A percentile compares a stretch with the other conserved stretches of the same genome.
phyloP scores from a whole-genome alignment of 2,113 vertebrate genomes.

The Tringa solitaria region DNA sequence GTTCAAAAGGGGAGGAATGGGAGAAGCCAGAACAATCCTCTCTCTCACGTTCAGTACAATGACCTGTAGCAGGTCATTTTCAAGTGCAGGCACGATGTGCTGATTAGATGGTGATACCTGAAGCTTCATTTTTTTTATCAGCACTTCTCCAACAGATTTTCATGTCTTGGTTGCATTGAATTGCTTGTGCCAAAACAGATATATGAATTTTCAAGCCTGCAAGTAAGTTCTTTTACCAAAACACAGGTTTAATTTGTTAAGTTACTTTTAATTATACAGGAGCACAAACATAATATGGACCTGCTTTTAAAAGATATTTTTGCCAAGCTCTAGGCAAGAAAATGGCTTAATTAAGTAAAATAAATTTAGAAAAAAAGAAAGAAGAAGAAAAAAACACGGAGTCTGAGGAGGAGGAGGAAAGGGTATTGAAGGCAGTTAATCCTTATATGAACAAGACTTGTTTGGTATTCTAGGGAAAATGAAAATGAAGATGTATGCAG shows the following conservation, averaged over 20 bases:
- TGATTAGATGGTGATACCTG: background rate
- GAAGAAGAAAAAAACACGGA: too few relatives aligned
- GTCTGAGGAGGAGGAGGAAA: background rate
- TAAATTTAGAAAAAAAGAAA: background rate
- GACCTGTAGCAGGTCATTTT: background rate
- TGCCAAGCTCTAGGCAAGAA: background rate
- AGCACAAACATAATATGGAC: background rate
- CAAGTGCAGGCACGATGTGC: background rate
- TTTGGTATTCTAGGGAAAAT: background rate
- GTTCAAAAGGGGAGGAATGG: background rate
- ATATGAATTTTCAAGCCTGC: background rate
- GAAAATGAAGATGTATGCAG: background rate
- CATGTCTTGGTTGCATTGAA: background rate
- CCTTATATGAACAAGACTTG: background rate
- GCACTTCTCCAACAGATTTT: background rate
- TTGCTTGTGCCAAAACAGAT: background rate
- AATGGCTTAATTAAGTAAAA: background rate
- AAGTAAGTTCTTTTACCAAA: background rate
- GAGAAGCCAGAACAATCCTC: conserved; percentile 19
- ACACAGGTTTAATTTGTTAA: background rate
- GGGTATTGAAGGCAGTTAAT: background rate
- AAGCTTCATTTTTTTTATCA: background rate
- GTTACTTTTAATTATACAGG: conserved; percentile 28
- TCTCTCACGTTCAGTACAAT: background rate
- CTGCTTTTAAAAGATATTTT: conserved; percentile 6